These are phyloP conservation scores for Oxystoma pomonae DNA, from an alignment of 2,888 invertebrate genomes.

Conservation along the genomic window DNA sequence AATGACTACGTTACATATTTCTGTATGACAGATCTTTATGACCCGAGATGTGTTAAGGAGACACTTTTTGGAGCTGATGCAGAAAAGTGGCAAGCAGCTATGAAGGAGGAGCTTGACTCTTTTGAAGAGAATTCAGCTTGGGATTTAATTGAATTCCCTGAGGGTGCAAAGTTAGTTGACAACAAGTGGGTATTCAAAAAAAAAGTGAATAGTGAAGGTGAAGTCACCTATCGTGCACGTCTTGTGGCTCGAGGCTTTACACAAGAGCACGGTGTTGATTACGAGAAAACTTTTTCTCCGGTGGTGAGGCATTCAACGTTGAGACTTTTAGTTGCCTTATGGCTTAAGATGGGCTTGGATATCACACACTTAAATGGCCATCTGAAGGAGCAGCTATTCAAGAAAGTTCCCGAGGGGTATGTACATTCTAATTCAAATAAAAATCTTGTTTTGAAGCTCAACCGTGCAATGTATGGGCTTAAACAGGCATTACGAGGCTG, in stretches of 20 bases:
- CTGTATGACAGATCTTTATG: no score
- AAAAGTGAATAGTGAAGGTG: neutral
- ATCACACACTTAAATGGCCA: no score
- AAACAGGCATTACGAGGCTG: conserved; percentile 21
- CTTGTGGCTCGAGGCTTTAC: conserved; percentile 5
- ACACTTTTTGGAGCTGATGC: no score
- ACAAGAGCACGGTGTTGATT: neutral
- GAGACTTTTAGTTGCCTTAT: conserved; percentile 3
- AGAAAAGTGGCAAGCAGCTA: neutral
- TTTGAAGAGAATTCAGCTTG: neutral
- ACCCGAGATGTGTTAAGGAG: no score
- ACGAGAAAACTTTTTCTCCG: neutral
- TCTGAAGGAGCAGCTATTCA: no score
- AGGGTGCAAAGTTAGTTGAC: neutral
- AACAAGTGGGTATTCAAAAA: conserved; percentile 10
- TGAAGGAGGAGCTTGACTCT: neutral
- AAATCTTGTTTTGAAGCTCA: conserved; percentile 7
- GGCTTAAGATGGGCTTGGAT: neutral
- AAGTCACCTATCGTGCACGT: conserved; percentile 1
- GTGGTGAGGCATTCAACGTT: neutral
- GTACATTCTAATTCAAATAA: neutral
- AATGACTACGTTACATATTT: no score
- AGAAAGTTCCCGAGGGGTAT: conserved; percentile 7
- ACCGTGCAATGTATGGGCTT: conserved; percentile 3
- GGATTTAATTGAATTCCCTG: conserved; percentile 6